Evolutionary conservation across 1,140 invertebrate species (phyloP), one percentile per base, ranked within the genome.

Genomic region (Melitaea cinxia): DNA sequence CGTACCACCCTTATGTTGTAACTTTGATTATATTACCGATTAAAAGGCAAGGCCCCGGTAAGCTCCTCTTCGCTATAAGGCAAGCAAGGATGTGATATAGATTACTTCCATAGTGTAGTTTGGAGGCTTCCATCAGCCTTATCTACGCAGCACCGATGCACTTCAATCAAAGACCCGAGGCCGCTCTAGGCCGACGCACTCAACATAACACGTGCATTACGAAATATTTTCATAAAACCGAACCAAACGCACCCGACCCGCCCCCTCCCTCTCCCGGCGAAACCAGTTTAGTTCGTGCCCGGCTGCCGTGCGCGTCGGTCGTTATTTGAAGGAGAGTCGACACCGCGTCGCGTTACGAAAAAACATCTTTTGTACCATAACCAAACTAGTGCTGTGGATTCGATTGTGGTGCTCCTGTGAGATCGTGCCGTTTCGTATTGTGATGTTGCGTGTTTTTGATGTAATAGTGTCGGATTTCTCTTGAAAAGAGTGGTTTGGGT

Each of bases 151-250:
- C 66, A 63, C 68, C 72, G 65, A 64, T 80, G 79, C 81, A 82
- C 74, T 77, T 79, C 80, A 88, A 90, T 87, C 83, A 84, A 79
- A 84, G 79, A 79, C 71, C 73, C 75, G 78, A 85, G 85, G 82
- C 76, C 83, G 79, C 72, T 78, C 67, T 87, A 89, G 83, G 85
- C 78, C 85, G 86, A 82, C 84, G 84, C 83, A 86, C 85, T 89
- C 80, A 67, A 82, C 80, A 90, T 90, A 88, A 85, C 88, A 88
- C 85, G 86, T 91, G 88, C 85, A 91, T 91, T 89, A 91, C 88
- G 77, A 91, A 89, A 91, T 91, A 91, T 91, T 89, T 91, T 91
- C 86, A 91, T 91, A 89, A 88, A 89, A 85, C 78, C 84, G 83
- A 86, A 81, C 82, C 77, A 76, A 89, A 85, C 86, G 84, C 83